These are phyloP conservation scores for Nothura maculosa DNA, from an alignment of 2,797 vertebrate genomes.

Conservation along the genomic window DNA sequence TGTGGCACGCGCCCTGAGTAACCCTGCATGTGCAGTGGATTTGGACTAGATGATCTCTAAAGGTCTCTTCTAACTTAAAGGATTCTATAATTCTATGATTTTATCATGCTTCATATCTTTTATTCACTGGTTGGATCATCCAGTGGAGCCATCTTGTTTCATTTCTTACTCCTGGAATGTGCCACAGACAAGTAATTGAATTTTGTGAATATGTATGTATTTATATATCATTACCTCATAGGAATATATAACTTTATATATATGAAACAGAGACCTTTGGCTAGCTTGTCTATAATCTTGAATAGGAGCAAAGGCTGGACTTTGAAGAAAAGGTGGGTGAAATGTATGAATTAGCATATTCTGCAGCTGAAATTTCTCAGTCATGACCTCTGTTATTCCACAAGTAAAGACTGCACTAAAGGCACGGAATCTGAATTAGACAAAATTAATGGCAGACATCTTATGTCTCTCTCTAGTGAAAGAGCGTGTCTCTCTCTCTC, in stretches of 20 bases:
- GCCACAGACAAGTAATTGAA: not conserved
- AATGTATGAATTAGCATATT: not conserved
- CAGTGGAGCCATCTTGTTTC: not conserved
- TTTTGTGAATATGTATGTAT: not conserved
- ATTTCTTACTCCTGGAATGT: not conserved
- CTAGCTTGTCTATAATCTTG: not conserved
- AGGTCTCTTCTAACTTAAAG: too few relatives aligned
- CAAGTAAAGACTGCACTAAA: not conserved
- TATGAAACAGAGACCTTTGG: not conserved
- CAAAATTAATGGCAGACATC: not conserved
- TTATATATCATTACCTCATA: not conserved
- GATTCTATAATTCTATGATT: too few relatives aligned
- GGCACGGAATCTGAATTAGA: not conserved
- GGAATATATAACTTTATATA: not conserved
- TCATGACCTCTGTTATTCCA: not conserved
- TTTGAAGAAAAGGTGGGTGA: not conserved
- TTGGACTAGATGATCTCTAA: too few relatives aligned
- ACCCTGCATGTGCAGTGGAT: too few relatives aligned
- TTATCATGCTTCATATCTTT: not conserved
- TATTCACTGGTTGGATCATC: not conserved
- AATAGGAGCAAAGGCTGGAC: not conserved
- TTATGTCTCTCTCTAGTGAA: not conserved
- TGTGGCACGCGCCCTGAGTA: too few relatives aligned
- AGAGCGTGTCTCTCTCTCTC: too few relatives aligned
- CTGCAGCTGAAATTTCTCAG: not conserved